Evolutionary conservation across 1,140 invertebrate species (phyloP).

Genomic region (Drosophila kepulauana): DNA sequence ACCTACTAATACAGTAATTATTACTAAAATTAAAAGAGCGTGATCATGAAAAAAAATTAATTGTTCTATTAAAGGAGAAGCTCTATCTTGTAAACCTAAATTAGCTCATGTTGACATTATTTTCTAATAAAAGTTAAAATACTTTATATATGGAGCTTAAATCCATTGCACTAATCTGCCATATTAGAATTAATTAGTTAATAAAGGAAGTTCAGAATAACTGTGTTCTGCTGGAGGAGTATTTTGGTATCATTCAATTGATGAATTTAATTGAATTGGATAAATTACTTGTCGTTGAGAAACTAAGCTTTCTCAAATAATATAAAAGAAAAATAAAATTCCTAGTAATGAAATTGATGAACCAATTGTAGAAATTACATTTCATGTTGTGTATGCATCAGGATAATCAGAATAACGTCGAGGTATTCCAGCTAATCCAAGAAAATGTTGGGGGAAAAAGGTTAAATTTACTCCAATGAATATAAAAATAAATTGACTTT

Average conservation of each 20-base stretch:
- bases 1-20: too few species aligned
- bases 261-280: constrained; percentile 84
- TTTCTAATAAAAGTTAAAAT: constrained; percentile 86
- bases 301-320: constrained; percentile 85
- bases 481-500: too few species aligned
- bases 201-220: constrained; percentile 86
- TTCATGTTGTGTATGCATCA: too few species aligned
- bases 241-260: constrained; percentile 87
- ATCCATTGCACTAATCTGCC: constrained; percentile 86
- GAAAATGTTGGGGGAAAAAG: too few species aligned
- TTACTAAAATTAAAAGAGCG: constrained; percentile 27
- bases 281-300: constrained; percentile 85
- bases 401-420: too few species aligned
- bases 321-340: constrained; percentile 73
- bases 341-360: too few species aligned
- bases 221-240: constrained; percentile 86
- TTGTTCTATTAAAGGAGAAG: constrained; percentile 87
- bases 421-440: too few species aligned
- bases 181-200: constrained; percentile 86
- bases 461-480: too few species aligned
- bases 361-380: too few species aligned
- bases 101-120: constrained; percentile 86
- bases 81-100: constrained; percentile 86
- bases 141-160: constrained; percentile 88
- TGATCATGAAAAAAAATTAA: constrained; percentile 88